Evolutionary conservation across 2,797 vertebrate genomes (phyloP).

Genomic region (Glyptemys insculpta): DNA sequence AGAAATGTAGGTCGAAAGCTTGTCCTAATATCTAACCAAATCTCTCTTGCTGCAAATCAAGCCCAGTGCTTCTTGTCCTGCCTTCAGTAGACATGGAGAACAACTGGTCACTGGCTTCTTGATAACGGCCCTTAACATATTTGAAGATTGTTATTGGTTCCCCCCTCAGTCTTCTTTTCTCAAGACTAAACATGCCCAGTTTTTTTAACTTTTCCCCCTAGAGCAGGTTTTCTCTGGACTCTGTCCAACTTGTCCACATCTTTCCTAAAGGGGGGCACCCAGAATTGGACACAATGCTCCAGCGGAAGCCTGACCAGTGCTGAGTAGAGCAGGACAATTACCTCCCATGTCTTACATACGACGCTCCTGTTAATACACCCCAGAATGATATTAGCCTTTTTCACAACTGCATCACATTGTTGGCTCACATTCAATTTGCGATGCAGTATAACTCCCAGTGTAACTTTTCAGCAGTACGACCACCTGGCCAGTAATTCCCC

Average conservation of each 20-base stretch:
- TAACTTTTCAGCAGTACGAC: neutral
- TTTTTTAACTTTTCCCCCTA: neutral
- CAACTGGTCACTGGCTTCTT: neutral
- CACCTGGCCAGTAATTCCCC: neutral
- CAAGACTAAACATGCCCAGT: neutral
- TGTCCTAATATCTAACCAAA: neutral
- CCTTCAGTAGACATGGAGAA: no score
- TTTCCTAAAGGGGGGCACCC: neutral
- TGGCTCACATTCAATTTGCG: neutral
- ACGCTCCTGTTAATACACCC: neutral
- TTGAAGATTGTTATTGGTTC: neutral
- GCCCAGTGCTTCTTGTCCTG: no score
- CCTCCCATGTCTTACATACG: neutral
- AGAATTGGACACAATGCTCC: no score
- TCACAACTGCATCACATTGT: neutral
- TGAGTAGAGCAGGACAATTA: neutral
- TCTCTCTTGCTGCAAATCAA: neutral
- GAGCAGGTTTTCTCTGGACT: neutral
- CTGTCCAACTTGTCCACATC: neutral
- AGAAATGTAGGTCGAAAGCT: neutral
- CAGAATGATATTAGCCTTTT: neutral
- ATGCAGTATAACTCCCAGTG: neutral
- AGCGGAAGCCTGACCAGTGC: no score
- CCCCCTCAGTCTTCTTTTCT: neutral
- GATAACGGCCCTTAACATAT: neutral